Conservation (phyloP, 2,113 vertebrate genomes). For the Mastomys coucha region DNA sequence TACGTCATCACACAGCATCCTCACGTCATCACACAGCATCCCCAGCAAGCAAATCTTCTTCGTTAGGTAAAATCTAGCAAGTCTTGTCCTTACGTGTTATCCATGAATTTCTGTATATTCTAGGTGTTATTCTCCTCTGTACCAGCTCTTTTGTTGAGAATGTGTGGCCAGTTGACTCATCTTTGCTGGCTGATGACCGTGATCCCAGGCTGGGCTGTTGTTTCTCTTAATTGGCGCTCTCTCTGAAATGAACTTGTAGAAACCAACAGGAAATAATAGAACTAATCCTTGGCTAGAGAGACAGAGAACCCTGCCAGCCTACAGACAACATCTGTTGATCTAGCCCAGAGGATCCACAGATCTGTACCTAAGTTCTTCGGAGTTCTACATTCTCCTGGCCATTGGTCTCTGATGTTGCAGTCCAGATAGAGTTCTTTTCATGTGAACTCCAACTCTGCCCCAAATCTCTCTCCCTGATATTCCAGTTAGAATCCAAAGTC, state of each 20-base stretch:
- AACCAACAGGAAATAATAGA: neutral
- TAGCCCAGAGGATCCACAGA: neutral
- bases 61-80: neutral
- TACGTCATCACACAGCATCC: neutral
- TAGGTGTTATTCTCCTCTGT: neutral
- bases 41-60: neutral
- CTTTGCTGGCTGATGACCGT: neutral
- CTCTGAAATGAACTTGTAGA: neutral
- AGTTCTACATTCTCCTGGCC: neutral
- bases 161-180: neutral
- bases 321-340: neutral
- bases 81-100: neutral
- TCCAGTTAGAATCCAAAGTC: neutral
- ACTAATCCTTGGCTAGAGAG: neutral
- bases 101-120: neutral
- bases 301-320: neutral
- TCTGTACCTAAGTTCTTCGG: neutral
- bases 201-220: neutral
- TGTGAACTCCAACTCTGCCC: neutral
- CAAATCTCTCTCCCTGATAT: neutral
- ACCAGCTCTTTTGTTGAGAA: neutral
- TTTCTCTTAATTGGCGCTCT: conserved; percentile 16
- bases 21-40: rapidly evolving
- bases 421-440: neutral
- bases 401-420: neutral